Evolutionary conservation across 2,797 vertebrate species (phyloP).

Genomic region (Psittacula derbiana): DNA sequence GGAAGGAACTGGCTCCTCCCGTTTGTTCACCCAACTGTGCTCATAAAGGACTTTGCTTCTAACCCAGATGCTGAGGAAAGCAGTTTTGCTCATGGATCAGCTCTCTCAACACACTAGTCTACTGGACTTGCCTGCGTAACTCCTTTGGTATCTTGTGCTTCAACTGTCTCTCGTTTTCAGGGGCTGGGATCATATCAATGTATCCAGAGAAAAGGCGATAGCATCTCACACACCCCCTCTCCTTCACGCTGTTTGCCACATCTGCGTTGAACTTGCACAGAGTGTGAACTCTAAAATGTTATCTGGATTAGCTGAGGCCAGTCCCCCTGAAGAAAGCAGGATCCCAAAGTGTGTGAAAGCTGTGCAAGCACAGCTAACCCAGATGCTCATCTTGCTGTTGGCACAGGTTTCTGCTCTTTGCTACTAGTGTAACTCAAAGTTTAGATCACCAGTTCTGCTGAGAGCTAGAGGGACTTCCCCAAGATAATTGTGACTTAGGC

Average conservation of each 20-base stretch:
- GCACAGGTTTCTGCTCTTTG: neutral
- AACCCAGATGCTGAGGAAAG: neutral
- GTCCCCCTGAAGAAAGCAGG: neutral
- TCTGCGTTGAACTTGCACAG: neutral
- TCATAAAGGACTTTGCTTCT: neutral
- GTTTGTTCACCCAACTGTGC: neutral
- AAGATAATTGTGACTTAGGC: neutral
- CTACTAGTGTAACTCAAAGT: neutral
- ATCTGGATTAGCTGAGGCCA: neutral
- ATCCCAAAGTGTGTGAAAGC: neutral
- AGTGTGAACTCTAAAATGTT: neutral
- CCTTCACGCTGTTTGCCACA: fast-evolving
- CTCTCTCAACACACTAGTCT: neutral
- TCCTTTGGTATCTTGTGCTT: neutral
- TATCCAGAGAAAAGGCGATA: neutral
- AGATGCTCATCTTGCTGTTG: neutral
- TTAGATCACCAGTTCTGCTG: neutral
- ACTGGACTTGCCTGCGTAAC: neutral
- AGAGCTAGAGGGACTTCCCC: neutral
- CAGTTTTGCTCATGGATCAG: neutral
- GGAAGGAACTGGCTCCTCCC: neutral
- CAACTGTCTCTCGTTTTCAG: neutral
- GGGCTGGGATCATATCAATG: fast-evolving
- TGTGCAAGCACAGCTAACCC: neutral
- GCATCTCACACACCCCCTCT: neutral